These are phyloP conservation scores for Callospermophilus lateralis DNA, from an alignment of 2,113 vertebrate species.

Conservation along the genomic window DNA sequence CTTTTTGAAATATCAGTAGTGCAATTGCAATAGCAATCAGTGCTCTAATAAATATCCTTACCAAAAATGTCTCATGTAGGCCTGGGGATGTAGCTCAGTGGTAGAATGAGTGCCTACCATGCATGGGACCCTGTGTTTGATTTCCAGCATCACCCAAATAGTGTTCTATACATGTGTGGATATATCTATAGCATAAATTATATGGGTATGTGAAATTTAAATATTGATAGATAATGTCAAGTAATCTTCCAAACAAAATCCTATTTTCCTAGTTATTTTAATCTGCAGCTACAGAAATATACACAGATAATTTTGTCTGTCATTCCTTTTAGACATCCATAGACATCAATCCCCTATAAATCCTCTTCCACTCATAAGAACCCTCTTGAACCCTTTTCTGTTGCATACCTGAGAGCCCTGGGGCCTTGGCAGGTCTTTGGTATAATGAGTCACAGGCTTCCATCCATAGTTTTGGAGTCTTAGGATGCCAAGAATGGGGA, in stretches of 20 bases:
- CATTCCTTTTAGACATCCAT: neutral
- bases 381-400: neutral
- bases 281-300: neutral
- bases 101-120: neutral
- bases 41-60: conserved; percentile 24
- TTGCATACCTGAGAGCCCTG: neutral
- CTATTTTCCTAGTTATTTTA: neutral
- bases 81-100: neutral
- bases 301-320: neutral
- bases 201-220: neutral
- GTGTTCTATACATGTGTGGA: neutral
- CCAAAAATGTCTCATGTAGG: neutral
- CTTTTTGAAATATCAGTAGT: neutral
- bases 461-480: neutral
- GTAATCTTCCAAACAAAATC: neutral
- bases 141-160: neutral
- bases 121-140: neutral
- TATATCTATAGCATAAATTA: neutral
- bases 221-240: neutral
- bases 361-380: neutral
- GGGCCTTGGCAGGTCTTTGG: neutral
- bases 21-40: neutral
- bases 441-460: neutral
- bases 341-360: neutral
- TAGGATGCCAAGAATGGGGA: neutral